Conservation (phyloP, 2,888 invertebrate species). For the Caenorhabditis imperialis region DNA sequence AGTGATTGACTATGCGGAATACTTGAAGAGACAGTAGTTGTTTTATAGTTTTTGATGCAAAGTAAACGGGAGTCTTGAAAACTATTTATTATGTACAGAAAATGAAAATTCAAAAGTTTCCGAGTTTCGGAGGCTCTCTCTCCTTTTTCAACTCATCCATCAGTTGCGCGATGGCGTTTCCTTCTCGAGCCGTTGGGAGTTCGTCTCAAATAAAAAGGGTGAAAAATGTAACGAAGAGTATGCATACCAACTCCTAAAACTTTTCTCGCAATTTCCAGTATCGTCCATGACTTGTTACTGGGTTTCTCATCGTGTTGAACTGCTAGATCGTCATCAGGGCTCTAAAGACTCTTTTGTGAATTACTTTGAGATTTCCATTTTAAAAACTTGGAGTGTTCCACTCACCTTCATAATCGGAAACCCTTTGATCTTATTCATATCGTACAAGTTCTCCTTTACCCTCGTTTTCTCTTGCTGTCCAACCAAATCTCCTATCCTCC, state of each 20-base stretch:
- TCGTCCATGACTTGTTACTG: conserved; percentile 12
- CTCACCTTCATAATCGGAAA: conserved; percentile 44
- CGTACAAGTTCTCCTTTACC: conserved; percentile 39
- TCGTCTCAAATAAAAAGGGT: conserved; percentile 54
- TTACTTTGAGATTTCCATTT: conserved; percentile 6
- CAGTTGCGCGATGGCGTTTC: conserved; percentile 60
- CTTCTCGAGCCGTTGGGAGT: conserved; percentile 57
- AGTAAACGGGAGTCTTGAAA: background rate
- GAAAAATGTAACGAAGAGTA: too few relatives aligned
- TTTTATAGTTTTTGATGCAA: too few relatives aligned
- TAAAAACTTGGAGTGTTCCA: background rate
- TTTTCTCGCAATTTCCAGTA: conserved; percentile 39
- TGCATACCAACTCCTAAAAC: conserved; percentile 48
- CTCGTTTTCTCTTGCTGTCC: conserved; percentile 13
- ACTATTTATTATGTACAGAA: background rate
- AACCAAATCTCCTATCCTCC: conserved; percentile 47
- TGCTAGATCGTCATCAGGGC: background rate
- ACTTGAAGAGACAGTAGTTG: conserved; percentile 78
- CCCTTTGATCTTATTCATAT: conserved; percentile 43
- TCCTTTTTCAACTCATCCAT: conserved; percentile 28
- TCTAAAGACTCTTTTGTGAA: background rate
- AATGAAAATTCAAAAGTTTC: conserved; percentile 1
- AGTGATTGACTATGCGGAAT: conserved; percentile 93
- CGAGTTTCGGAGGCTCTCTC: too few relatives aligned
- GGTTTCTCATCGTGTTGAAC: background rate